Conservation (phyloP, 2,113 vertebrate species). For the Silurus glanis region DNA sequence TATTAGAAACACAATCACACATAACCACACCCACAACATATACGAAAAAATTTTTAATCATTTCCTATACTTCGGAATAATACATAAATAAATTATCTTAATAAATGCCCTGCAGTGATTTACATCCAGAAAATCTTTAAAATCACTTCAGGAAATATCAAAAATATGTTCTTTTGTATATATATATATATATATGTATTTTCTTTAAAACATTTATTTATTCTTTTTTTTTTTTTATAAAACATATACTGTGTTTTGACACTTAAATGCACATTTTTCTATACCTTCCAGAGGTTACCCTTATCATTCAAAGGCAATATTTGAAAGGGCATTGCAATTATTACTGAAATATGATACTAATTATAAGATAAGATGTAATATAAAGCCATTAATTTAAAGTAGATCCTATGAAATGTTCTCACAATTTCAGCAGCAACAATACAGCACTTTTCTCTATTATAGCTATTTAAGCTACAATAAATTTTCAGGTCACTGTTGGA, state of each 20-base stretch:
- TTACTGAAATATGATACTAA: background rate
- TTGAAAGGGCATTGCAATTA: background rate
- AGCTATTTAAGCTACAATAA: background rate
- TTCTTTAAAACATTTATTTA: too few species aligned
- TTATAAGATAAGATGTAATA: background rate
- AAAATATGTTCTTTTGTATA: constrained; percentile 72
- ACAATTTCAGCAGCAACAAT: constrained; percentile 16
- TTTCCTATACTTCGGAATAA: constrained; percentile 43
- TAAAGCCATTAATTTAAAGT: background rate
- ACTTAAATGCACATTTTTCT: constrained; percentile 65
- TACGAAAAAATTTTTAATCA: constrained; percentile 13
- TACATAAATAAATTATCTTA: constrained; percentile 63
- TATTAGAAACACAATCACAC: constrained; percentile 15
- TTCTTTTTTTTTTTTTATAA: constrained; percentile 59
- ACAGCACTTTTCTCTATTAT: background rate
- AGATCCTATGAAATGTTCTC: background rate
- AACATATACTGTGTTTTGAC: constrained; percentile 64
- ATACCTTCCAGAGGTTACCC: constrained; percentile 25
- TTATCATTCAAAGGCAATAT: constrained; percentile 17
- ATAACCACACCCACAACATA: background rate
- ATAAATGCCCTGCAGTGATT: constrained; percentile 57
- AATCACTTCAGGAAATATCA: constrained; percentile 71
- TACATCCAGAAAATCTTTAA: constrained; percentile 52
- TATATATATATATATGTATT: background rate
- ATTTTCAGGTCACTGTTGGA: background rate